phyloP scores from a whole-genome alignment of 2,797 vertebrate genomes.

The Podarcis lilfordi region DNA sequence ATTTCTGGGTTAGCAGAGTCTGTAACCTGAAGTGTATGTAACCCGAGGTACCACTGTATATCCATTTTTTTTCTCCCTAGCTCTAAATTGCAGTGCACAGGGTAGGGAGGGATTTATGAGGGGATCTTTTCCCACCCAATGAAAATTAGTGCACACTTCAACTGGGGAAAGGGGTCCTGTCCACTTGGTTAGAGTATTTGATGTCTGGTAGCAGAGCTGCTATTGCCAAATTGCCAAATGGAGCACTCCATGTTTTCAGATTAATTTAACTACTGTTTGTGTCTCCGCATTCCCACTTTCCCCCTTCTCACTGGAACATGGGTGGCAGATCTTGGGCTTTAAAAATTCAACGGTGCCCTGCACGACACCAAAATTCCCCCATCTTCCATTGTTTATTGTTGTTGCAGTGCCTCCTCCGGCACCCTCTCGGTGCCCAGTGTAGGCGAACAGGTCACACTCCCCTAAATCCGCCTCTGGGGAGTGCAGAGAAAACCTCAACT shows the following conservation, averaged over 20 bases:
- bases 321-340: neutral
- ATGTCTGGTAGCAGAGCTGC: neutral
- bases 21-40: too few species aligned
- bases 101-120: neutral
- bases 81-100: neutral
- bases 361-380: too few species aligned
- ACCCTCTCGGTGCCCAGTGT: too few species aligned
- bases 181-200: neutral
- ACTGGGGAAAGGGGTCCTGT: neutral
- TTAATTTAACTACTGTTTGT: neutral
- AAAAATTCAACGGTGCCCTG: too few species aligned
- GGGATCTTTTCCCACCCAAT: neutral
- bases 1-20: too few species aligned
- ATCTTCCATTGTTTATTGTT: too few species aligned
- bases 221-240: neutral
- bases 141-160: neutral
- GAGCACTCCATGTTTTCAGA: neutral
- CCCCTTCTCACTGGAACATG: neutral
- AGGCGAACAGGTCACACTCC: neutral
- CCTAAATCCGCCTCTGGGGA: too few species aligned
- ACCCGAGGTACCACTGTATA: neutral
- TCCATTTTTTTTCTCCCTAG: neutral
- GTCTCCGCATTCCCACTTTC: neutral
- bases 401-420: too few species aligned
- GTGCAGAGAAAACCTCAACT: neutral